Percentiles rank a stretch among this genome's conserved stretches.
Evolutionary conservation across 2,888 invertebrate genomes (phyloP).

Genomic region (Nephrotoma flavescens): DNA sequence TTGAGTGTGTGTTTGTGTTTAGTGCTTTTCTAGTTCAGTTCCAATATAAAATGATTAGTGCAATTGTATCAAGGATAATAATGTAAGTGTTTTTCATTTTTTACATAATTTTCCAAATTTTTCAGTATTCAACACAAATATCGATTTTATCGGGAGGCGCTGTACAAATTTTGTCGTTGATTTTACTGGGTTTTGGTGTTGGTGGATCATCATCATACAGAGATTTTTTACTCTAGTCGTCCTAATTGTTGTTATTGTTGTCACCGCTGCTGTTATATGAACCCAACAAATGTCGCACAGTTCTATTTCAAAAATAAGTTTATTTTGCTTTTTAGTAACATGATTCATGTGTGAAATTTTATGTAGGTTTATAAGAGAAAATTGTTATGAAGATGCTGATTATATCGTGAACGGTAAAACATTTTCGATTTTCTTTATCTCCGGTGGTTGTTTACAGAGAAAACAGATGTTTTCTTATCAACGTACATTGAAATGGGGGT

Average conservation of each 20-base stretch:
- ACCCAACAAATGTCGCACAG: neutral
- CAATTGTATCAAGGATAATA: constrained; percentile 26
- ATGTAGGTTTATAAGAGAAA: neutral
- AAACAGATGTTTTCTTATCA: neutral
- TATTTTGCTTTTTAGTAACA: neutral
- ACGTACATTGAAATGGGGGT: neutral
- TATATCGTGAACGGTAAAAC: neutral
- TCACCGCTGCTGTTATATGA: neutral
- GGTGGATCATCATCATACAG: neutral
- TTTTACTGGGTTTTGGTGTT: neutral
- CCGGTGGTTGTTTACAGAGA: neutral
- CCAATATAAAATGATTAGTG: constrained; percentile 24
- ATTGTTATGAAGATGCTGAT: no score
- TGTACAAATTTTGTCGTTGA: neutral
- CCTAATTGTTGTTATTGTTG: neutral
- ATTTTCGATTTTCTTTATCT: neutral
- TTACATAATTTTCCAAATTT: neutral
- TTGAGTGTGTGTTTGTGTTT: neutral
- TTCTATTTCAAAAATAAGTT: neutral
- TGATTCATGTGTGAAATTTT: neutral
- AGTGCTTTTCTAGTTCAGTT: neutral
- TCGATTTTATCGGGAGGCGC: neutral
- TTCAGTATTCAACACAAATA: neutral
- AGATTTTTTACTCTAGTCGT: neutral
- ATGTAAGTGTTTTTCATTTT: constrained; percentile 23